Evolutionary conservation across 2,113 vertebrate species (phyloP).

Genomic region (Chloebia gouldiae): DNA sequence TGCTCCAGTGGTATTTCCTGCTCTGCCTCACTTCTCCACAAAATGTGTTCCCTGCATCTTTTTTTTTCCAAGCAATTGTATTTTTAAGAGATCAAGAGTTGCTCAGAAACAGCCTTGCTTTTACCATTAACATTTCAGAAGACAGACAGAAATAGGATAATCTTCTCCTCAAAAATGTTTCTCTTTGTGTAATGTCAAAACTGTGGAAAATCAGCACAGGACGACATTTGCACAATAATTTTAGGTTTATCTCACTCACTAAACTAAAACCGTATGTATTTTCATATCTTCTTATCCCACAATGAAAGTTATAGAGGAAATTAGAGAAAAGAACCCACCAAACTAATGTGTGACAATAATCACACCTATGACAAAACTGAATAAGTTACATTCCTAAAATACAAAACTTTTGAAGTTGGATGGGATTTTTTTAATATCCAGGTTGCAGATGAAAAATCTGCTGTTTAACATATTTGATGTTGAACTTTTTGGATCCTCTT

Average conservation of each 20-base stretch:
- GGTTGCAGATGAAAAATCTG: neutral
- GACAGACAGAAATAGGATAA: neutral
- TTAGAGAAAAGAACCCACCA: neutral
- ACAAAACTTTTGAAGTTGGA: neutral
- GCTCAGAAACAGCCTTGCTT: neutral
- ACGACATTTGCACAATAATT: neutral
- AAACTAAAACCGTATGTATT: neutral
- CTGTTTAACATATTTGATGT: neutral
- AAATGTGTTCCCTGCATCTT: neutral
- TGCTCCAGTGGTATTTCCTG: neutral
- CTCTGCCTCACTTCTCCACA: neutral
- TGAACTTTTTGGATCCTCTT: neutral
- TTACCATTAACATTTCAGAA: conserved; percentile 11
- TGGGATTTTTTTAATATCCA: neutral
- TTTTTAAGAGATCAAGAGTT: neutral
- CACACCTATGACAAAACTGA: neutral
- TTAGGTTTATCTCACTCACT: neutral
- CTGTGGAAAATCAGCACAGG: neutral
- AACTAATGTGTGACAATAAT: neutral
- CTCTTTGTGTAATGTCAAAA: neutral
- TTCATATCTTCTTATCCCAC: neutral
- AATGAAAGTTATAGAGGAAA: neutral
- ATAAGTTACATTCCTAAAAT: neutral
- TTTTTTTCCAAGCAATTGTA: neutral
- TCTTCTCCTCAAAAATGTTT: neutral